Percentiles rank a stretch among this genome's conserved stretches.
Evolutionary conservation across 2,113 vertebrate species (phyloP).

Genomic region (Euleptes europaea): DNA sequence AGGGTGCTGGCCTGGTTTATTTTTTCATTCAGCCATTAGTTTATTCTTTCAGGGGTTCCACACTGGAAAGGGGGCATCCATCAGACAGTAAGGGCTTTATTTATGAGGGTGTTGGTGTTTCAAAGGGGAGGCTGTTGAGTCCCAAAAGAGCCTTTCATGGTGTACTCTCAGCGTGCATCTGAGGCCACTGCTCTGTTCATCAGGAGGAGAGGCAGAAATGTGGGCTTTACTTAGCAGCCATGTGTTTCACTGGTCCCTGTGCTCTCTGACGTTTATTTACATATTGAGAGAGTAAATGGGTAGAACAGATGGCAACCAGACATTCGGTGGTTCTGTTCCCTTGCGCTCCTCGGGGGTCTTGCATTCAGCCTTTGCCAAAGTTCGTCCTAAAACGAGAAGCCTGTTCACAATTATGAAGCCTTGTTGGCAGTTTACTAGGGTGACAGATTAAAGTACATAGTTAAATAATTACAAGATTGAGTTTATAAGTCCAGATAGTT

Average conservation of each 20-base stretch:
- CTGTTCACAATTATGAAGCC: constrained; percentile 56
- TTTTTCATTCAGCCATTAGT: constrained; percentile 75
- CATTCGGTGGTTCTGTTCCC: constrained; percentile 69
- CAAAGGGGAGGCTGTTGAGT: constrained; percentile 68
- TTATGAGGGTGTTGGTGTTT: constrained; percentile 67
- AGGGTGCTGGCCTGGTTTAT: constrained; percentile 63
- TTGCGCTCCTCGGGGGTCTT: constrained; percentile 72
- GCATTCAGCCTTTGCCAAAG: constrained; percentile 71
- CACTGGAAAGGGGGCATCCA: constrained; percentile 67
- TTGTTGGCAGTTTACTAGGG: constrained; percentile 61
- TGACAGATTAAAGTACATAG: constrained; percentile 65
- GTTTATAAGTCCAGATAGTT: constrained; percentile 57
- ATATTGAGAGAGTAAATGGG: constrained; percentile 76
- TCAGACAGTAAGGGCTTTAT: constrained; percentile 73
- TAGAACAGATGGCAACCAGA: constrained; percentile 84
- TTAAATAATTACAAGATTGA: constrained; percentile 66
- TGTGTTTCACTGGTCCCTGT: constrained; percentile 68
- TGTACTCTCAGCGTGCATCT: constrained; percentile 70
- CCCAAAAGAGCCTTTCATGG: constrained; percentile 67
- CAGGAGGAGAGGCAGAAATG: constrained; percentile 76
- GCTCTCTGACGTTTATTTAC: constrained; percentile 80
- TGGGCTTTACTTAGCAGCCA: constrained; percentile 75
- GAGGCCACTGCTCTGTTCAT: constrained; percentile 72
- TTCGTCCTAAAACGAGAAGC: constrained; percentile 63
- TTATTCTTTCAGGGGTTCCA: constrained; percentile 71